Conservation (phyloP, 2,888 invertebrate species). For the Busseola fusca region DNA sequence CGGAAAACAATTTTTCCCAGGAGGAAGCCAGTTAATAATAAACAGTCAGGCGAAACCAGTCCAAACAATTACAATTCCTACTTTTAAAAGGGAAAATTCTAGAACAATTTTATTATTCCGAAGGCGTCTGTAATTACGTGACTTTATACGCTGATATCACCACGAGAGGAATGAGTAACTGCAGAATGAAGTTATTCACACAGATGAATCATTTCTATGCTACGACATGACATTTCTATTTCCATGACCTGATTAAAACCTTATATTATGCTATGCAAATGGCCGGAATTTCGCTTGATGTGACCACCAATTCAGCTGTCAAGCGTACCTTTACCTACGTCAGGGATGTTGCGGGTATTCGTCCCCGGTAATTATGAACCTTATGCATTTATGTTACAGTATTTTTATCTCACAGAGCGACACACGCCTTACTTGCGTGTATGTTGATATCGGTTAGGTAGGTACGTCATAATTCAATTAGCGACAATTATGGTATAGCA, state of each 20-base stretch:
- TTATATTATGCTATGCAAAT: conserved; percentile 12
- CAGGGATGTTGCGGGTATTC: neutral
- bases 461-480: no score
- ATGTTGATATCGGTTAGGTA: no score
- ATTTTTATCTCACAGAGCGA: neutral
- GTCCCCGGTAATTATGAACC: neutral
- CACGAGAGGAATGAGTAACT: conserved; percentile 9
- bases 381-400: neutral
- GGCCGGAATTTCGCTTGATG: conserved; percentile 1
- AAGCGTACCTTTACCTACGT: neutral
- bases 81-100: neutral
- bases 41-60: neutral
- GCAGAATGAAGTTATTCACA: conserved; percentile 30
- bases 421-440: neutral
- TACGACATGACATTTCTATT: conserved; percentile 20
- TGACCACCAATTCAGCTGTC: conserved; percentile 4
- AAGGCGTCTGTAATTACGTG: conserved; percentile 11
- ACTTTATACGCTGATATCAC: conserved; percentile 14
- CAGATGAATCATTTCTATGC: conserved; percentile 27
- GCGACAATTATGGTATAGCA: no score
- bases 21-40: neutral
- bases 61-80: neutral
- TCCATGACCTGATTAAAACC: conserved; percentile 32
- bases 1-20: no score
- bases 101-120: conserved; percentile 24